These are phyloP conservation scores for Tipula unca DNA, from an alignment of 2,888 invertebrate genomes.

Conservation along the genomic window DNA sequence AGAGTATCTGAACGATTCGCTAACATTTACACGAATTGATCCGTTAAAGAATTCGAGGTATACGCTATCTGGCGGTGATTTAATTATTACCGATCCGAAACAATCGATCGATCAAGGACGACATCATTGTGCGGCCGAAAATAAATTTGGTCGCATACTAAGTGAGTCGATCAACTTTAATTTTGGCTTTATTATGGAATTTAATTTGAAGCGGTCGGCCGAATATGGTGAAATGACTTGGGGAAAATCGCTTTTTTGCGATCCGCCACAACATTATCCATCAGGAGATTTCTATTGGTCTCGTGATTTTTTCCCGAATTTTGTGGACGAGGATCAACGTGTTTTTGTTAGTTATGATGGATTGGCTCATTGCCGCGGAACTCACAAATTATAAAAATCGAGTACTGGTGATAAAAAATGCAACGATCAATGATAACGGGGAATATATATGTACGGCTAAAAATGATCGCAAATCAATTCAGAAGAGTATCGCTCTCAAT, in stretches of 20 bases:
- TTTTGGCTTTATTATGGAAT: conserved; percentile 85
- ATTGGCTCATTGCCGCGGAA: conserved; percentile 65
- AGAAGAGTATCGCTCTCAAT: conserved; percentile 67
- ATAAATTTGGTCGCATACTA: conserved; percentile 77
- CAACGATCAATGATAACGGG: conserved; percentile 87
- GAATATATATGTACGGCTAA: conserved; percentile 81
- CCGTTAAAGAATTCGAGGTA: conserved; percentile 65
- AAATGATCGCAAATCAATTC: conserved; percentile 67
- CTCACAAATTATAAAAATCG: conserved; percentile 67
- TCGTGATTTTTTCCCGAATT: conserved; percentile 79
- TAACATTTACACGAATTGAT: conserved; percentile 65
- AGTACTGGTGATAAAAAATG: conserved; percentile 76
- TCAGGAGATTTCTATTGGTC: conserved; percentile 87
- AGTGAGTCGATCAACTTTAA: conserved; percentile 82
- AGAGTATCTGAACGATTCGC: conserved; percentile 70
- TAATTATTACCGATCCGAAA: conserved; percentile 80
- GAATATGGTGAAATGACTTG: conserved; percentile 85
- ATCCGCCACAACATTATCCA: conserved; percentile 88
- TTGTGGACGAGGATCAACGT: conserved; percentile 85
- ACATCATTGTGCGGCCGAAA: conserved; percentile 88
- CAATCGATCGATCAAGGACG: conserved; percentile 73
- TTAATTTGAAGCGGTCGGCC: conserved; percentile 75
- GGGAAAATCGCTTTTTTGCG: conserved; percentile 88
- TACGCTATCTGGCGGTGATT: conserved; percentile 82
- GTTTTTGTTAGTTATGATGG: conserved; percentile 93